These are phyloP conservation scores for Acanthis flammea DNA, from an alignment of 2,797 vertebrate species.

Conservation along the genomic window DNA sequence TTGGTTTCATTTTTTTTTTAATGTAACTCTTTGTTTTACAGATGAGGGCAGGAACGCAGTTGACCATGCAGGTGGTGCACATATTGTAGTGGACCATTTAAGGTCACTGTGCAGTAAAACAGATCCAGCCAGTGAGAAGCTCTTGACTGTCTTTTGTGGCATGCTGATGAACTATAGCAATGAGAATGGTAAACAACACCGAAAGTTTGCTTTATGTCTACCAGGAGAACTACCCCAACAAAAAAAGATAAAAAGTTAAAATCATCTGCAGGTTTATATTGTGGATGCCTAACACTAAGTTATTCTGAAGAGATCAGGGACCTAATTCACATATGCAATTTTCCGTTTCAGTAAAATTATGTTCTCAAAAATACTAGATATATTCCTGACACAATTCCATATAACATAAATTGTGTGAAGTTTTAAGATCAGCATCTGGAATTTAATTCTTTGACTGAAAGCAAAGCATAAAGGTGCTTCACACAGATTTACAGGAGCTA, in stretches of 20 bases:
- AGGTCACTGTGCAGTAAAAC: conserved; percentile 94
- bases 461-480: background rate
- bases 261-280: background rate
- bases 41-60: conserved; percentile 99
- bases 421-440: background rate
- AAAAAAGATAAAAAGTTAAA: conserved; percentile 6
- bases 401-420: background rate
- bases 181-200: conserved; percentile 97
- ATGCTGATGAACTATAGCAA: conserved; percentile 99
- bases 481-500: background rate
- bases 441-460: background rate
- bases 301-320: conserved; percentile 1
- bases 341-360: conserved; percentile 19
- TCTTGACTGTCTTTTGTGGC: conserved; percentile 99
- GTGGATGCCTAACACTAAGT: background rate
- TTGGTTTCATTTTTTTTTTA: conserved; percentile 81
- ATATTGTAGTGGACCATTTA: conserved; percentile 97
- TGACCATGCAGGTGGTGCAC: conserved; percentile 97
- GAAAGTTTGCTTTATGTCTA: conserved; percentile 78
- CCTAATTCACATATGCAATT: background rate
- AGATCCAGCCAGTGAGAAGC: conserved; percentile 97
- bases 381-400: background rate
- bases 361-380: conserved; percentile 2
- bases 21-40: conserved; percentile 99
- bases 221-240: conserved; percentile 43